Evolutionary conservation across 37 sponge, comb jelly and placozoan genomes (phyloP).

Genomic region (Chondrilla cf. caribensis): DNA sequence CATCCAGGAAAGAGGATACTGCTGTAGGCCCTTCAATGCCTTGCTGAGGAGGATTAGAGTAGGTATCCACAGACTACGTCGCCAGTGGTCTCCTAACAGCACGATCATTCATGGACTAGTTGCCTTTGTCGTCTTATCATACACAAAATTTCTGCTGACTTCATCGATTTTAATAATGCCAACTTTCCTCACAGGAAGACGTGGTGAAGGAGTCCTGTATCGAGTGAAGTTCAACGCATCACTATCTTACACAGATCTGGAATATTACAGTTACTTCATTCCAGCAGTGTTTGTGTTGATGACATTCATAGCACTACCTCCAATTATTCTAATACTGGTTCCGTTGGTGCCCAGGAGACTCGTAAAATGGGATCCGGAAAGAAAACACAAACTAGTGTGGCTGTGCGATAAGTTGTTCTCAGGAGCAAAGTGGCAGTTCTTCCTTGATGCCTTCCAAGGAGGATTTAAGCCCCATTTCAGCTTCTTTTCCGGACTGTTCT

Average conservation of each 20-base stretch:
- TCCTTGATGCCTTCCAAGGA: conserved; percentile 27
- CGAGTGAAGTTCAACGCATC: not conserved
- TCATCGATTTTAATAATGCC: not conserved
- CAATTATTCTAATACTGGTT: conserved; percentile 27
- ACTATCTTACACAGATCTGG: not conserved
- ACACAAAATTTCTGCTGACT: conserved; percentile 14
- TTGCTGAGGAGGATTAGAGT: too few species aligned
- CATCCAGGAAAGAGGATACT: conserved; percentile 14
- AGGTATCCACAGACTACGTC: not conserved
- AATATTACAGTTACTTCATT: not conserved
- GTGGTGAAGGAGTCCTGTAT: not conserved
- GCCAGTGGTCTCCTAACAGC: conserved; percentile 21
- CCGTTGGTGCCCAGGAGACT: not conserved
- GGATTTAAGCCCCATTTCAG: conserved; percentile 4
- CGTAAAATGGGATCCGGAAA: not conserved
- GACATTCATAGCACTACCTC: conserved; percentile 14
- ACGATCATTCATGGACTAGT: conserved; percentile 15
- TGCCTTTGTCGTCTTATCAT: not conserved
- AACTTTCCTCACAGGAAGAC: not conserved
- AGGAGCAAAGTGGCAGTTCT: conserved; percentile 22
- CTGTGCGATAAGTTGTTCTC: conserved; percentile 15
- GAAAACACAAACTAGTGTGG: not conserved
- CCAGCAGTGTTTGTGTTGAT: not conserved
- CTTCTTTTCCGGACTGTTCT: conserved; percentile 24
- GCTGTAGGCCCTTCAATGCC: not conserved